Evolutionary conservation across 2,113 vertebrate genomes (phyloP).

Genomic region (Pleuronectes platessa): DNA sequence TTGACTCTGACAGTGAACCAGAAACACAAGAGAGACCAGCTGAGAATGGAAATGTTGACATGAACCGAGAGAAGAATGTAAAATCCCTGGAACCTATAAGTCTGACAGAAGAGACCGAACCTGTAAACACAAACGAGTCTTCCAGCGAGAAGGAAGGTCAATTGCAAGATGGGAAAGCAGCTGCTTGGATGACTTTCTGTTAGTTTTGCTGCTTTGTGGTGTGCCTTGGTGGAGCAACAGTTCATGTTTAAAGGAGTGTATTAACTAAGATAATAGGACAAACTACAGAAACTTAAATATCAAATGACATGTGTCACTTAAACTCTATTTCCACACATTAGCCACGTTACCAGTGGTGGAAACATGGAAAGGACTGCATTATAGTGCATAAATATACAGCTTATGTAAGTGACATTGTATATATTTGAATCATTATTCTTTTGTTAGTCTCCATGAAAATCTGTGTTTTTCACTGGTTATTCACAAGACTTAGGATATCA

Average conservation of each 20-base stretch:
- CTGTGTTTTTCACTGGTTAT: conserved; percentile 45
- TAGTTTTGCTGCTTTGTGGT: conserved; percentile 32
- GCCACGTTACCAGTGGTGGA: conserved; percentile 5
- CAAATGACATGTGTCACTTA: conserved; percentile 15
- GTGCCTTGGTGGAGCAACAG: conserved; percentile 45
- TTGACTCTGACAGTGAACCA: conserved; percentile 77
- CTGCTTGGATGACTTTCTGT: conserved; percentile 45
- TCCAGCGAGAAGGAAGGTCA: conserved; percentile 18
- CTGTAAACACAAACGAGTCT: conserved; percentile 3
- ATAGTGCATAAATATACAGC: conserved; percentile 43
- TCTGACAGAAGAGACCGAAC: conserved; percentile 23
- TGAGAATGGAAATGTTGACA: conserved; percentile 67
- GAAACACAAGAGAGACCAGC: conserved; percentile 63
- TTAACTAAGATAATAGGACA: not conserved
- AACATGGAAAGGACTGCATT: conserved; percentile 14
- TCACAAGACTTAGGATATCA: conserved; percentile 38
- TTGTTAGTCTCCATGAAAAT: conserved; percentile 55
- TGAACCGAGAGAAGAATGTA: conserved; percentile 10
- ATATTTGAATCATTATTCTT: conserved; percentile 61
- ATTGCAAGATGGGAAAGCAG: conserved; percentile 56
- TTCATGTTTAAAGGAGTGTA: not conserved
- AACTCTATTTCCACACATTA: conserved; percentile 9
- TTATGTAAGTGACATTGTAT: conserved; percentile 60
- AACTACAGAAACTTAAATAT: not conserved
- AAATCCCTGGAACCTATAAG: conserved; percentile 23